Conservation (phyloP, 2,113 vertebrate species). For the Odontesthes bonariensis region DNA sequence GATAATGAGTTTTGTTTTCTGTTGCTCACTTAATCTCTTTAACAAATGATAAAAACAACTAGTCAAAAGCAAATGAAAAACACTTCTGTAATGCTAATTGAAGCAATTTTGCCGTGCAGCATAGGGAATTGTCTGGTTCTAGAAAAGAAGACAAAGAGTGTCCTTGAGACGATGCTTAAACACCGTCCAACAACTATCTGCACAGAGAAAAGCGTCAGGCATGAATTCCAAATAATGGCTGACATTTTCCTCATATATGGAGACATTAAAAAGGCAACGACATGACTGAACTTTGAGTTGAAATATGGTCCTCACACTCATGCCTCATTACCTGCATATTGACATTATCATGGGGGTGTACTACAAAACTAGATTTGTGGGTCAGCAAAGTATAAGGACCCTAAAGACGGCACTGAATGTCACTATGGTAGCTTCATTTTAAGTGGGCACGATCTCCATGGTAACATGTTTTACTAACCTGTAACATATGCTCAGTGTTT, state of each 20-base stretch:
- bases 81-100: slow-evolving; percentile 67
- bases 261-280: too few species aligned
- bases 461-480: too few species aligned
- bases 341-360: too few species aligned
- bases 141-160: slow-evolving; percentile 3
- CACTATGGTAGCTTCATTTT: too few species aligned
- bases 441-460: too few species aligned
- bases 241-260: slow-evolving; percentile 33
- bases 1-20: slow-evolving; percentile 72
- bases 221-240: slow-evolving; percentile 37
- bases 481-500: too few species aligned
- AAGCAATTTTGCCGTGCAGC: slow-evolving; percentile 55
- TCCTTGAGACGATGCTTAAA: slow-evolving; percentile 49
- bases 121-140: slow-evolving; percentile 31
- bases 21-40: slow-evolving; percentile 71
- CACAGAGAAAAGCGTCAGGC: slow-evolving; percentile 1
- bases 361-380: too few species aligned
- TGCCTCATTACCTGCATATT: too few species aligned
- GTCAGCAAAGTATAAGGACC: too few species aligned
- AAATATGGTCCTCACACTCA: too few species aligned
- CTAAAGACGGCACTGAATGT: too few species aligned
- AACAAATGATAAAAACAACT: slow-evolving; percentile 64
- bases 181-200: slow-evolving; percentile 19
- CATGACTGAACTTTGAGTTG: too few species aligned
- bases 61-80: slow-evolving; percentile 64